A percentile compares a stretch with the other conserved stretches of the same genome.
These are phyloP conservation scores for Anagyrus pseudococci DNA, from an alignment of 2,888 invertebrate genomes.

Conservation along the genomic window DNA sequence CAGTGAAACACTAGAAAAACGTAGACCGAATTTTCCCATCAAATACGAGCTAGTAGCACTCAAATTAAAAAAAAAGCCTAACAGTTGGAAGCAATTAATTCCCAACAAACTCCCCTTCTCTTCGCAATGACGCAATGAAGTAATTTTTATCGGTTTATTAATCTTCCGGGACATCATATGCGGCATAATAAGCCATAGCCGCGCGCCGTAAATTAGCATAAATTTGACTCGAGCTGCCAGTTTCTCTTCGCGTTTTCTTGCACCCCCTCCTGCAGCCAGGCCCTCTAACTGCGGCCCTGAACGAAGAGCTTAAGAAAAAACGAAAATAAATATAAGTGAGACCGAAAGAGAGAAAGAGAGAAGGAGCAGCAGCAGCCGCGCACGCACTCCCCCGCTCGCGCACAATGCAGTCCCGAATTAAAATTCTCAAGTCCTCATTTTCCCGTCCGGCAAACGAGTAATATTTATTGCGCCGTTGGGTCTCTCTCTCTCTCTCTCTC, in stretches of 20 bases:
- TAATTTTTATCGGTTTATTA: conserved; percentile 21
- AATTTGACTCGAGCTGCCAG: conserved; percentile 18
- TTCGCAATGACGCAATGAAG: conserved; percentile 10
- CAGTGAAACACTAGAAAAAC: no score
- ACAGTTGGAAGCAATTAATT: neutral
- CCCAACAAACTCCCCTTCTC: neutral
- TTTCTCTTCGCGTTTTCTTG: neutral
- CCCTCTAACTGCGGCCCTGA: no score
- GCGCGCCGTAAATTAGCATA: conserved; percentile 27
- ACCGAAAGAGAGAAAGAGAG: no score
- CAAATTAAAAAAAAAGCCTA: neutral
- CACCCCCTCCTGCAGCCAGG: neutral
- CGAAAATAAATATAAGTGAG: no score
- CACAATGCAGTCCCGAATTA: conserved; percentile 11
- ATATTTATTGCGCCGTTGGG: conserved; percentile 30
- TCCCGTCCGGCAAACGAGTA: conserved; percentile 25
- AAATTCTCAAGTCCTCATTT: conserved; percentile 33
- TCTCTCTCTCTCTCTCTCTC: no score
- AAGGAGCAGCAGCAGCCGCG: conserved; percentile 3
- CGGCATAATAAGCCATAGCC: conserved; percentile 3
- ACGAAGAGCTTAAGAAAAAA: neutral
- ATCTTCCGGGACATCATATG: neutral
- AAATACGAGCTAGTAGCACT: no score
- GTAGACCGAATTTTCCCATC: no score
- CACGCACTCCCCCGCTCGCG: neutral